Base-by-base conservation (phyloP, 2,113 vertebrate species). In the Ursus arctos region DNA sequence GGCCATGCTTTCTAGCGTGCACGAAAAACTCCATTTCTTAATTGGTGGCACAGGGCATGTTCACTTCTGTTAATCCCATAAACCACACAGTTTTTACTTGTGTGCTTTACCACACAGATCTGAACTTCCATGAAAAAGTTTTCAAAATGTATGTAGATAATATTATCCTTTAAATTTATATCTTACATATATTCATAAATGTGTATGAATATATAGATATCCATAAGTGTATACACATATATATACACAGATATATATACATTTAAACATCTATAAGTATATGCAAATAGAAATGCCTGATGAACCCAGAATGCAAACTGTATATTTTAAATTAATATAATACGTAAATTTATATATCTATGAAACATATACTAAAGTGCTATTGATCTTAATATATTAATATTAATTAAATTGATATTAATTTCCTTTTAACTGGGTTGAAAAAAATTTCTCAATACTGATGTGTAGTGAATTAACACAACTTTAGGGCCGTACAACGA, bases 191-290 rank as follows among this genome's bases (percentile, higher is more conserved):
- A n/a, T 63, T 31, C 36, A 63, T 63, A 63, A 33, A n/a, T 51
- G 28, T 14, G 12, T n/a, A 10, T 47, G 14, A 65, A 53, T 67
- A 40, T n/a, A 22, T 33, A 26, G 19, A 26, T 59, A 22, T n/a
- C 19, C 13, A 0, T 13, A 43, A 8, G 6, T 28, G n/a, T 7
- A 8, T 4, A 3, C 21, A 36, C 14, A 22, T 3, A 69, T 6
- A 36, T 19, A 24, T 51, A 7, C 14, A 43, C 67, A 43, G 36
- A 40, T 26, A 55, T 2, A 59, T 49, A 28, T 72, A 26, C 22
- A 21, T 36, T 24, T 72, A 57, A 72, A n/a, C 33, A 36, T 36
- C 16, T 72, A 43, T 47, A 76, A 22, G 14, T 15, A 21, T 15
- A 13, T 80, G 36, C 36, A 49, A 55, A 49, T 5, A 59, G 5